These are phyloP conservation scores for Cyphomyrus discorhynchus DNA, from an alignment of 2,113 vertebrate species.

Conservation along the genomic window DNA sequence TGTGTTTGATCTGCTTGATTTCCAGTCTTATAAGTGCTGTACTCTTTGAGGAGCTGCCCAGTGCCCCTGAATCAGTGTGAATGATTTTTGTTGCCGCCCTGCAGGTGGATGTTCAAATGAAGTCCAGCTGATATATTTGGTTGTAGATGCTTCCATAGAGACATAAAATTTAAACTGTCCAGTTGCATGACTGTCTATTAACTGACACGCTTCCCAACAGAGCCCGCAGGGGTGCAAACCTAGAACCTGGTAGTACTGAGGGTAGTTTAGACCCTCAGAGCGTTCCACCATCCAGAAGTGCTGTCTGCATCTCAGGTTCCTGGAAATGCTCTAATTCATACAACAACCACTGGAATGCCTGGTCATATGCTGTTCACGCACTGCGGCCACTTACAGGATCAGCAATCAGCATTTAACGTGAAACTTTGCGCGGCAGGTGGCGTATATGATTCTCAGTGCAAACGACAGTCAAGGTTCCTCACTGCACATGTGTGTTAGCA, in stretches of 20 bases:
- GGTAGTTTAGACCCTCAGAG: not conserved
- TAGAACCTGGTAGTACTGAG: not conserved
- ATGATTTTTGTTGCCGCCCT: not conserved
- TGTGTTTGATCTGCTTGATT: slow-evolving; percentile 28
- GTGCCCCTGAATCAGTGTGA: not conserved
- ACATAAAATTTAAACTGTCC: not conserved
- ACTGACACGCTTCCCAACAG: not conserved
- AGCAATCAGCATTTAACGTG: not conserved
- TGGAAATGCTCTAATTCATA: not conserved
- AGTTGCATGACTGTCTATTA: not conserved
- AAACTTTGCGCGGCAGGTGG: not conserved
- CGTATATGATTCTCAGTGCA: not conserved
- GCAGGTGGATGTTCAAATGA: not conserved
- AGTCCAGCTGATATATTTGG: not conserved
- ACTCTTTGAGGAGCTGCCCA: slow-evolving; percentile 17
- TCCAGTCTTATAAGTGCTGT: slow-evolving; percentile 37
- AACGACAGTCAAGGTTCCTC: not conserved
- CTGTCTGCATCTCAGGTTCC: not conserved
- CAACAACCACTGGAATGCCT: not conserved
- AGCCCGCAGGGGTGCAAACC: not conserved
- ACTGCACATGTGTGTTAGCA: not conserved
- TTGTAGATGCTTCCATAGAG: not conserved
- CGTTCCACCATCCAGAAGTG: not conserved
- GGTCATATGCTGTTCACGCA: not conserved
- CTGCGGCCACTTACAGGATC: not conserved